phyloP scores from a whole-genome alignment of 1,140 invertebrate genomes.

The Trinorchestia longiramus region DNA sequence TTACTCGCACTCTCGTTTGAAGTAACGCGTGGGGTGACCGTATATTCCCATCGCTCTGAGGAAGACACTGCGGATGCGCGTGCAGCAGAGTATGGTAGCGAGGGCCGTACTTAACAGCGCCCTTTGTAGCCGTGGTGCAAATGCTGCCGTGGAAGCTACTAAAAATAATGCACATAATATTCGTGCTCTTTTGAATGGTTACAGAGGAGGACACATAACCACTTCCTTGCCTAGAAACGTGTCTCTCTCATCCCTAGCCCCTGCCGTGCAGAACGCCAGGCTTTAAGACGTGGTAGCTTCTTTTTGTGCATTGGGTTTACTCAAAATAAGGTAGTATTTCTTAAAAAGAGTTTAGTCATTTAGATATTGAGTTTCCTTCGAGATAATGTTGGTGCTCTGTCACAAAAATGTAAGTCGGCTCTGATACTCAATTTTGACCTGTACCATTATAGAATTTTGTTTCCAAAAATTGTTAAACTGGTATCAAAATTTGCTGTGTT shows the following conservation, averaged over 20 bases:
- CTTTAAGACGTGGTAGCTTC: background rate
- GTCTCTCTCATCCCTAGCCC: background rate
- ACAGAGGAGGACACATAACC: background rate
- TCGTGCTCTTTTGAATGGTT: conserved; percentile 27
- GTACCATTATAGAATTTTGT: no score
- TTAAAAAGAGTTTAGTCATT: background rate
- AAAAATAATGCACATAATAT: conserved; percentile 30
- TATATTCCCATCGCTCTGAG: background rate
- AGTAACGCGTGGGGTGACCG: background rate
- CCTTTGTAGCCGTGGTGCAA: background rate
- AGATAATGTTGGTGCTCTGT: background rate
- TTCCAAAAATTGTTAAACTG: no score
- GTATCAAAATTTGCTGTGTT: no score
- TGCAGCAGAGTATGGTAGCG: background rate
- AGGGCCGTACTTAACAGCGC: background rate
- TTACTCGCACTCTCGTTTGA: background rate
- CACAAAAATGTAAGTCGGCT: background rate
- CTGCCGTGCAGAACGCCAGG: background rate
- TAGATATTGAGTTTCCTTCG: background rate
- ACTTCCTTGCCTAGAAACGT: background rate
- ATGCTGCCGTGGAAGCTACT: background rate
- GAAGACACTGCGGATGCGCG: background rate
- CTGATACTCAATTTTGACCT: background rate
- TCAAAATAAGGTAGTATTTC: background rate
- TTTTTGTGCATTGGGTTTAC: background rate